Conservation (phyloP, 2,113 vertebrate genomes). For the Triplophysa rosa region DNA sequence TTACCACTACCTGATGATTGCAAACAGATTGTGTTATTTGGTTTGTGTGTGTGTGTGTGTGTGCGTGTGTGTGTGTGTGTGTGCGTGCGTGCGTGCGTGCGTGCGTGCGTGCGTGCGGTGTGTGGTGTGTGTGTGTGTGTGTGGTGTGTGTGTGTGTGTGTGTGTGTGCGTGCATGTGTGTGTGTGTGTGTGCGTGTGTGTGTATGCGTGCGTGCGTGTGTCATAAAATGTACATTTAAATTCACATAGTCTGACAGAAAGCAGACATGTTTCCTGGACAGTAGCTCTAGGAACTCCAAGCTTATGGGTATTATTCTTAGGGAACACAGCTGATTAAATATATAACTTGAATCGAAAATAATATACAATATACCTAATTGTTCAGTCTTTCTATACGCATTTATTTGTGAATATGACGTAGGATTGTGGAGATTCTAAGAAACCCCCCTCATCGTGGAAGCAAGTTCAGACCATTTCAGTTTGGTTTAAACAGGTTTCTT, state of each 20-base stretch:
- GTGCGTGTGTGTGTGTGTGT: too few relatives aligned
- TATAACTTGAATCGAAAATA: too few relatives aligned
- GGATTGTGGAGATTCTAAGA: slow-evolving; percentile 1
- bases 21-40: slow-evolving; percentile 14
- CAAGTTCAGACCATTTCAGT: not conserved
- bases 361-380: too few relatives aligned
- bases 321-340: too few relatives aligned
- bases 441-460: slow-evolving; percentile 4
- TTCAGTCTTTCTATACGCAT: not conserved
- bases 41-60: not conserved
- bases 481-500: slow-evolving; percentile 12
- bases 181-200: not conserved
- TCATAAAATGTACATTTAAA: not conserved
- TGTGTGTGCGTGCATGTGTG: not conserved
- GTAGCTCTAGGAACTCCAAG: too few relatives aligned
- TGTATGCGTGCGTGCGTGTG: too few relatives aligned
- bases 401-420: not conserved
- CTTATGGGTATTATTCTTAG: too few relatives aligned
- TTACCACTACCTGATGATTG: slow-evolving; percentile 18
- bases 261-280: not conserved
- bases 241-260: not conserved
- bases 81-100: too few relatives aligned
- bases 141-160: not conserved
- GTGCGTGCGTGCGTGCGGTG: too few relatives aligned
- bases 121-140: not conserved